Conservation (phyloP, 2,797 vertebrate species). For the Poeciliopsis presidionis region DNA sequence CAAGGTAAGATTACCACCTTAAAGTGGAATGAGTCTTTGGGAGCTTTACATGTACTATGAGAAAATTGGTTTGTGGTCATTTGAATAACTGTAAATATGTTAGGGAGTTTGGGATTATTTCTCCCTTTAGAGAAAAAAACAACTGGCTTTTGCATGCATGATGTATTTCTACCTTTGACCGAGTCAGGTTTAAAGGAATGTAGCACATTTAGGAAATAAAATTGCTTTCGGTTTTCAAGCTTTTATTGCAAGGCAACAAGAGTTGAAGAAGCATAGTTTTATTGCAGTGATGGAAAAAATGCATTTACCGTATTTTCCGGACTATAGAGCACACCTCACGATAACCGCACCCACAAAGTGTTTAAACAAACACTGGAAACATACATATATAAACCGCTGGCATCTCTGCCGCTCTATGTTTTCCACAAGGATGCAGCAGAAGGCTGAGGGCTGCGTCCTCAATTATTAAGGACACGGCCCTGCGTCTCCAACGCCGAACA, state of each 20-base stretch:
- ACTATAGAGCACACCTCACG: too few species aligned
- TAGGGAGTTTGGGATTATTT: slow-evolving; percentile 31
- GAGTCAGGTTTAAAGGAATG: slow-evolving; percentile 16
- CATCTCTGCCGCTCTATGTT: too few species aligned
- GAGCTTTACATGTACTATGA: slow-evolving; percentile 20
- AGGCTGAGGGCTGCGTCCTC: too few species aligned
- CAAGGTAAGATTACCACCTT: slow-evolving; percentile 8
- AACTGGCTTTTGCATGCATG: slow-evolving; percentile 9
- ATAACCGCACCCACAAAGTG: too few species aligned
- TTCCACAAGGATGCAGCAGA: too few species aligned
- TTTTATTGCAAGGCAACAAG: background rate
- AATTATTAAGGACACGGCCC: too few species aligned
- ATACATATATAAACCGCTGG: too few species aligned
- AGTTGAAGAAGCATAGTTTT: background rate
- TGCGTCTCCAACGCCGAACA: too few species aligned
- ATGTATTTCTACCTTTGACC: slow-evolving; percentile 4
- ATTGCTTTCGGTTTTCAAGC: background rate
- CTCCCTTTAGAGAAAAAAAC: slow-evolving; percentile 11
- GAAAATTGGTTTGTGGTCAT: slow-evolving; percentile 41
- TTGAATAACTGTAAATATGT: slow-evolving; percentile 37
- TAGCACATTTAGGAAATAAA: background rate
- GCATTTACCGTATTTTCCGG: background rate
- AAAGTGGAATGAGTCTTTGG: background rate
- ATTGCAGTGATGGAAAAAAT: background rate
- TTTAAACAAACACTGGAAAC: too few species aligned